Evolutionary conservation across 2,113 vertebrate species (phyloP).

Genomic region (Lepisosteus oculatus): DNA sequence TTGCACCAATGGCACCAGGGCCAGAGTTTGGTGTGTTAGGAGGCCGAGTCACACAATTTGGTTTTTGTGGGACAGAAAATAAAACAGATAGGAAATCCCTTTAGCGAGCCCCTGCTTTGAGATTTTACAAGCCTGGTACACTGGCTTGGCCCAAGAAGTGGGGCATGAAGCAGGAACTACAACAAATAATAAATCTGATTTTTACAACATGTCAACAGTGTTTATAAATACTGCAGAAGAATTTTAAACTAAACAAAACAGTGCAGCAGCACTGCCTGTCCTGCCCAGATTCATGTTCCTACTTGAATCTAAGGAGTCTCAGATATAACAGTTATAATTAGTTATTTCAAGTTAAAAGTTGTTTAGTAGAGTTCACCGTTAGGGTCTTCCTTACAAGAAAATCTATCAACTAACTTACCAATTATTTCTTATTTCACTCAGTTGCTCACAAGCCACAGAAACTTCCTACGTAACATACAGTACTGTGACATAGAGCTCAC

Average conservation of each 20-base stretch:
- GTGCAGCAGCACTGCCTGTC: no score
- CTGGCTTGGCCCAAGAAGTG: conserved; percentile 2
- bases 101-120: not conserved
- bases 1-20: not conserved
- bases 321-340: no score
- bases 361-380: no score
- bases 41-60: not conserved
- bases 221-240: not conserved
- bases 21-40: not conserved
- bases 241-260: conserved; percentile 4
- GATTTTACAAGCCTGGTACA: conserved; percentile 8
- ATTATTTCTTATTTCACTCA: conserved; percentile 2
- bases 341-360: no score
- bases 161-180: conserved; percentile 3
- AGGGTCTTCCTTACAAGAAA: no score
- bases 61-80: not conserved
- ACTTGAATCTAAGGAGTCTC: no score
- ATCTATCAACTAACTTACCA: not conserved
- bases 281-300: no score
- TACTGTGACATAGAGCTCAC: no score
- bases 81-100: not conserved
- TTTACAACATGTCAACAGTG: conserved; percentile 14
- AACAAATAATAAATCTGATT: conserved; percentile 1
- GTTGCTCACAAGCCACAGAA: not conserved
- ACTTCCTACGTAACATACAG: not conserved